Evolutionary conservation across 1,140 invertebrate genomes (phyloP), one percentile per base, ranked within the genome.

Genomic region (Antheraea mylitta): DNA sequence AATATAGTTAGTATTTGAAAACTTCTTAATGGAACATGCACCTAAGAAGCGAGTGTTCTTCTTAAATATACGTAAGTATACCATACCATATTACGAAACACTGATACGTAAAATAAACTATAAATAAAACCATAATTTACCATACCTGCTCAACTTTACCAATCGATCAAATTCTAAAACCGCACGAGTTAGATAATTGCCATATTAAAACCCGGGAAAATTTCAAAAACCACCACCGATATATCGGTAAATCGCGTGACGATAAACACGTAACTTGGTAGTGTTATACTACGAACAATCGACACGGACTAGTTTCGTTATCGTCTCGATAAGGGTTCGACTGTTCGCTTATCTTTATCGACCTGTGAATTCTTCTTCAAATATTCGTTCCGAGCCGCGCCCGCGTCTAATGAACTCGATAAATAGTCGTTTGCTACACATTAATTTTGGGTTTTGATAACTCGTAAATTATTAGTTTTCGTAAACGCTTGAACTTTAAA

Each of bases 181-280:
- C 36, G 7, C 38, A 7, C 7, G 8, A 11, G 38, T 42, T 42
- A 42, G 38, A 42, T 58, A 78, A 83, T 79, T 79, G 75, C 67
- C 68, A 69, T 58, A 81, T 78, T 79, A 79, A 78, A 76, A 85
- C 69, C 70, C 72, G 64, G 65, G 65, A 68, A 64, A 81, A 78
- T 85, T 85, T 74, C 67, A 77, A 42, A 81, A 81, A 78, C 76
- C 73, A 78, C 80, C 80, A 68, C 71, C 71, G 80, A 64, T 69
- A 59, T 63, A 66, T 69, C 72, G 67, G 69, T 70, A 74, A 64
- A 69, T 81, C 73, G 79, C 81, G 80, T 82, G 81, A 78, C 74
- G 71, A 65, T 77, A 74, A 75, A 79, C 76, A 82, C 79, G 78
- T 79, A 77, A 84, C 68, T 69, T 60, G 72, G 71, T 67, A 74